Percentiles rank a stretch among this genome's conserved stretches.
Evolutionary conservation across 1,140 invertebrate species (phyloP).

Genomic region (Meloidogyne exigua): DNA sequence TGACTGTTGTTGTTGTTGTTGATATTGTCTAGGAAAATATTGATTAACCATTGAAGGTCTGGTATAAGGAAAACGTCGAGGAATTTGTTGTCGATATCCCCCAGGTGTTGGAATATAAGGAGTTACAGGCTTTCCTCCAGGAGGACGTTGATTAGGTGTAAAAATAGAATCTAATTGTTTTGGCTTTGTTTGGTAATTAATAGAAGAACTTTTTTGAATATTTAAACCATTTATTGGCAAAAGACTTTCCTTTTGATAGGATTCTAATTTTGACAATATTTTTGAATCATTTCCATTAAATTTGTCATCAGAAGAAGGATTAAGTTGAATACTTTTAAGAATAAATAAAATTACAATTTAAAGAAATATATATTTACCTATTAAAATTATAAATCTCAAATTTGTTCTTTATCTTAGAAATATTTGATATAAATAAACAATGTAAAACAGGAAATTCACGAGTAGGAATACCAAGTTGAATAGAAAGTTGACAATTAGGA

Average conservation of each 20-base stretch:
- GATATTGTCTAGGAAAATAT: not conserved
- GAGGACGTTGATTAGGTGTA: conserved; percentile 8
- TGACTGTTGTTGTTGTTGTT: conserved; percentile 10
- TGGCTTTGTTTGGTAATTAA: not conserved
- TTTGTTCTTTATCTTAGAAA: not conserved
- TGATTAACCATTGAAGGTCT: not conserved
- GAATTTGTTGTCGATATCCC: not conserved
- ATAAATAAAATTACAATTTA: not conserved
- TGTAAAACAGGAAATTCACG: conserved; percentile 8
- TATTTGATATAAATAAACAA: conserved; percentile 13
- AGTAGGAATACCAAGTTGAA: conserved; percentile 11
- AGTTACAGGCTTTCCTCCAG: conserved; percentile 13
- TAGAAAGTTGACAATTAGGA: not conserved
- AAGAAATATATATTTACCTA: not conserved
- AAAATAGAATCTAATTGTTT: conserved; percentile 4
- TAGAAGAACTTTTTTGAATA: not conserved
- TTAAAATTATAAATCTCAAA: not conserved
- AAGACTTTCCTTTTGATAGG: not conserved
- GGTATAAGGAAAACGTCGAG: not conserved
- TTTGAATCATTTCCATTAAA: not conserved
- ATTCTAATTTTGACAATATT: not conserved
- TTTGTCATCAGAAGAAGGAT: not conserved
- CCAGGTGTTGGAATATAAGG: conserved; percentile 21
- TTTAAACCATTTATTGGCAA: conserved; percentile 8
- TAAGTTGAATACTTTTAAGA: not conserved